phyloP scores from a whole-genome alignment of 2,888 invertebrate genomes.

The Seira ritae region DNA sequence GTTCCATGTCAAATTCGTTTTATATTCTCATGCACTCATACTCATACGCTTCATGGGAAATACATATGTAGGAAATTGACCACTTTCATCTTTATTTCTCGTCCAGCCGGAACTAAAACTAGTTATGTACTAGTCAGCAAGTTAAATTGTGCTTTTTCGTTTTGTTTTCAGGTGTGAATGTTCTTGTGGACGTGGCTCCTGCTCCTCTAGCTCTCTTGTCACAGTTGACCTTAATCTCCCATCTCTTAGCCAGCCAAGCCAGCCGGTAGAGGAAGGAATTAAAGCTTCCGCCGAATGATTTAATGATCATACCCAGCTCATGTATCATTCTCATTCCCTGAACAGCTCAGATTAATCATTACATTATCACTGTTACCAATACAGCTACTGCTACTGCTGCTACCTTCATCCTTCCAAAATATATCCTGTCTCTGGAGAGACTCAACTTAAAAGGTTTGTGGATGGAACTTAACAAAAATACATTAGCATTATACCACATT shows the following conservation, averaged over 20 bases:
- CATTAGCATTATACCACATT: neutral
- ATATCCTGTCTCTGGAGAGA: slow-evolving; percentile 38
- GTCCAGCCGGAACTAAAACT: no score
- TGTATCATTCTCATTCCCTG: slow-evolving; percentile 55
- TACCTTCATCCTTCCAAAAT: slow-evolving; percentile 28
- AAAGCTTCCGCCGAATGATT: slow-evolving; percentile 37
- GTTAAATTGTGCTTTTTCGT: no score
- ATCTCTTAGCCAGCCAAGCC: neutral
- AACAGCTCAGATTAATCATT: slow-evolving; percentile 55
- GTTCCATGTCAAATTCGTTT: no score
- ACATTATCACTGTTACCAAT: slow-evolving; percentile 40
- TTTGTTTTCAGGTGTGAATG: slow-evolving; percentile 14
- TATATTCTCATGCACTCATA: no score
- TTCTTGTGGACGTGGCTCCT: no score
- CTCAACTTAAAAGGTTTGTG: slow-evolving; percentile 2
- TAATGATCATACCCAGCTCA: slow-evolving; percentile 49
- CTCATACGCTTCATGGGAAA: no score
- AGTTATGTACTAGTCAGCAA: no score
- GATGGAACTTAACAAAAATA: slow-evolving; percentile 1
- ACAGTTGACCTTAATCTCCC: slow-evolving; percentile 5
- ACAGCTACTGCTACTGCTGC: neutral
- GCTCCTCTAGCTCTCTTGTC: slow-evolving; percentile 16
- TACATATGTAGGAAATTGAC: no score
- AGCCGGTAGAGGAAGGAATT: neutral
- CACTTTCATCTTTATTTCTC: no score